A percentile compares a stretch with the other conserved stretches of the same genome.
Evolutionary conservation across 2,797 vertebrate genomes (phyloP).

Genomic region (Oreortyx pictus): DNA sequence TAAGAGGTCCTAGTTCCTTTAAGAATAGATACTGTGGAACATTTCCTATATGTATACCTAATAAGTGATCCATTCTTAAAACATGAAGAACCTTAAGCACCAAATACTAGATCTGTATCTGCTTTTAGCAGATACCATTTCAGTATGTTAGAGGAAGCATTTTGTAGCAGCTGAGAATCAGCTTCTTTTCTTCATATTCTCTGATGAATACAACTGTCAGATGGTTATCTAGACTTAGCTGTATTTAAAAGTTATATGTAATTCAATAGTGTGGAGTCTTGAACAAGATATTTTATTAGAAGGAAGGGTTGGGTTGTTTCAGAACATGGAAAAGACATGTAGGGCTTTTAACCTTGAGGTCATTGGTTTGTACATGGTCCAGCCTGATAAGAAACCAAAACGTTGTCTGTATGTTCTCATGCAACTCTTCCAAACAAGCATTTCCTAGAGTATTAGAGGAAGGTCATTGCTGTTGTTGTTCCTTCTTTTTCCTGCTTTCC

Average conservation of each 20-base stretch:
- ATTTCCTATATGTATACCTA: not conserved
- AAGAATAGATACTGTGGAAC: not conserved
- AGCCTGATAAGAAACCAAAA: slow-evolving; percentile 46
- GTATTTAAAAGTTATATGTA: slow-evolving; percentile 13
- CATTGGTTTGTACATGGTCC: slow-evolving; percentile 13
- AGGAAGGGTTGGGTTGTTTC: slow-evolving; percentile 32
- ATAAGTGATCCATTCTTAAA: not conserved
- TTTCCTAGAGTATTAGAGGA: slow-evolving; percentile 41
- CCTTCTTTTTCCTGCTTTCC: slow-evolving; percentile 19
- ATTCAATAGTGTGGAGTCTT: not conserved
- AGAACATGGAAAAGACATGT: slow-evolving; percentile 39
- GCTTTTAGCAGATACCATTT: not conserved
- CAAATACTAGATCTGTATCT: not conserved
- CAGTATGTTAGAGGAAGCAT: not conserved
- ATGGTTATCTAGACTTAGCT: not conserved
- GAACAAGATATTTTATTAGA: slow-evolving; percentile 33
- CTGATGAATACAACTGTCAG: not conserved
- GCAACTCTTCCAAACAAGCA: slow-evolving; percentile 45
- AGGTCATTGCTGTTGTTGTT: slow-evolving; percentile 24
- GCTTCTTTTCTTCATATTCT: not conserved
- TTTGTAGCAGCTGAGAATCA: not conserved
- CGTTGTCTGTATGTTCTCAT: slow-evolving; percentile 31
- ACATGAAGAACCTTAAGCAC: not conserved
- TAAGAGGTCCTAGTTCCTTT: not conserved
- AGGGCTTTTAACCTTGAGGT: slow-evolving; percentile 27